Evolutionary conservation across 2,797 vertebrate species (phyloP), one percentile per base, ranked within the genome.

Genomic region (Acanthurus leucopareius): DNA sequence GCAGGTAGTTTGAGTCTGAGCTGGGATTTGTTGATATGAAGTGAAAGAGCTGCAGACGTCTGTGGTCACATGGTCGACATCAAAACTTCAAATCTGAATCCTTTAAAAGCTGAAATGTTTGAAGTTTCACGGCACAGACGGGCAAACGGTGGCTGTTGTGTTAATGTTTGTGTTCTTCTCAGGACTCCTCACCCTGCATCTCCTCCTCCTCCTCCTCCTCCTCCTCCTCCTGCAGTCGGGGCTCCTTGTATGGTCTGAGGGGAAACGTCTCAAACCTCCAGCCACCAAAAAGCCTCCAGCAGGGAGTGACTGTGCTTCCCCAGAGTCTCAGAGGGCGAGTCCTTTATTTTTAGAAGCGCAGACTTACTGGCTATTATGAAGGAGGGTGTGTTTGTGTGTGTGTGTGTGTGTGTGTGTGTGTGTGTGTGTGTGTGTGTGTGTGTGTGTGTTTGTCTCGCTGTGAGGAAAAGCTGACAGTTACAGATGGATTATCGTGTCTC

Each of bases 331-430:
- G 51, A 77, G 78, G 82, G 80, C 81, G 67, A 82, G 76, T 44
- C 80, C 80, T 11, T 74, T 90, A 90, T 90, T 89, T 90, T 85
- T 88, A 90, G 87, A 86, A 75, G 16, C 0, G 19, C 84, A 83
- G 77, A 83, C 79, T 80, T 76, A 72, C 75, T 77, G 77, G 57
- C 62, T 79, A 15, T 87, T 71, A 77, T 83, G 67, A 79, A 69
- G 62, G 62, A 73, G 83, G 54, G 85, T 0, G 75, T 77, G 69
- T 75, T 48, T 60, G 64, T 79, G 11, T 73, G 10, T 75, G 61
- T 61, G 45, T 72, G 47, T 74, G 61, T 51, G 28, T 74, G 11
- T 66, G 14, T 48, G 61, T 35, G 8, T 32, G 35, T 57, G 14
- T 40, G n/a, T n/a, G n/a, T n/a, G n/a, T n/a, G n/a, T n/a, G n/a